These are phyloP conservation scores for Phyllostomus hastatus DNA, from an alignment of 2,113 vertebrate genomes.

Conservation along the genomic window DNA sequence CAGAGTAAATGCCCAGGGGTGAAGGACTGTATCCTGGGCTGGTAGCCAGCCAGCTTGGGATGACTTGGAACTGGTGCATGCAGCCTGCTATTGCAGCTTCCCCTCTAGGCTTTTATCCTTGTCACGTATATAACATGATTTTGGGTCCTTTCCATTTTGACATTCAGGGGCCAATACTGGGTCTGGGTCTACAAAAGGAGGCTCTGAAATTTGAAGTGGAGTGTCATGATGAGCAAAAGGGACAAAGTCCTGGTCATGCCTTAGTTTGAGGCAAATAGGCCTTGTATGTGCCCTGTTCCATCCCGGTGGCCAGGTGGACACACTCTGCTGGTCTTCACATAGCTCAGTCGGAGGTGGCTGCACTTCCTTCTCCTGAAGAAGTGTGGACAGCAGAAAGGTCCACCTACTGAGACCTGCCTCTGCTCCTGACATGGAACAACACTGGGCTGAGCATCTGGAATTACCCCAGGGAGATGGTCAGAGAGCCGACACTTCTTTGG, in stretches of 20 bases:
- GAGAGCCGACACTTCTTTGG: background rate
- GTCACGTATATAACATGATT: fast-evolving
- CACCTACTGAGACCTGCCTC: background rate
- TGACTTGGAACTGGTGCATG: background rate
- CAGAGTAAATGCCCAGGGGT: fast-evolving
- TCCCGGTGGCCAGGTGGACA: fast-evolving
- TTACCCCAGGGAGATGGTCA: background rate
- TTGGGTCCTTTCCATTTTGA: background rate
- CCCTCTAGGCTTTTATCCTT: too few species aligned
- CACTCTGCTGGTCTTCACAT: background rate
- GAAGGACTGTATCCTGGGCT: background rate
- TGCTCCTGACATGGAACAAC: background rate
- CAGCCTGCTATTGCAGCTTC: background rate
- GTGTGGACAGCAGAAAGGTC: background rate
- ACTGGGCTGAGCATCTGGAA: background rate
- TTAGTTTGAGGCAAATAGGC: background rate
- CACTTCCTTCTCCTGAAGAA: background rate
- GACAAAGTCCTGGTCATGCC: background rate
- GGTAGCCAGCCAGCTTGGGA: background rate
- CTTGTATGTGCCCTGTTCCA: background rate
- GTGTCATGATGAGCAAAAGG: background rate
- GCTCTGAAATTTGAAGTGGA: background rate
- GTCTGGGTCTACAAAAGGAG: background rate
- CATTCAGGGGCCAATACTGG: background rate
- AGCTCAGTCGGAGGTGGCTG: background rate